phyloP scores from a whole-genome alignment of 2,888 invertebrate species.

The Ecliptopera silaceata region DNA sequence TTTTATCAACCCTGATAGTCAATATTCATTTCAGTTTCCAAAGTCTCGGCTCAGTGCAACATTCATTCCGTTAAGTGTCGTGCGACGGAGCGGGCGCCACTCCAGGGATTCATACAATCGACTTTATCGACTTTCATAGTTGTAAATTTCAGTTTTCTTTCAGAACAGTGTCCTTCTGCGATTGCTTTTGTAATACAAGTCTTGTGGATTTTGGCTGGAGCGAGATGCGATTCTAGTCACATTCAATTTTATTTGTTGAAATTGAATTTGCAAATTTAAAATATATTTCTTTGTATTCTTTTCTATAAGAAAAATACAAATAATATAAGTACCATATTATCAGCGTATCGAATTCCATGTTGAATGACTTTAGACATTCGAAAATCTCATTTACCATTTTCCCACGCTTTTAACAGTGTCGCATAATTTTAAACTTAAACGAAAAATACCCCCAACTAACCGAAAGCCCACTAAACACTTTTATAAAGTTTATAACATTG shows the following conservation, averaged over 20 bases:
- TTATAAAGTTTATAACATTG: too few relatives aligned
- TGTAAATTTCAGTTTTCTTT: slow-evolving; percentile 54
- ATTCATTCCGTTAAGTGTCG: slow-evolving; percentile 55
- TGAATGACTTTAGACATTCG: too few relatives aligned
- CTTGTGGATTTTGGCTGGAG: slow-evolving; percentile 11
- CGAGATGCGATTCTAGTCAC: slow-evolving; percentile 4
- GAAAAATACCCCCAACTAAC: too few relatives aligned
- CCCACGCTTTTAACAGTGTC: too few relatives aligned
- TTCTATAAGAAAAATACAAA: not conserved
- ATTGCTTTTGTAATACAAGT: slow-evolving; percentile 33
- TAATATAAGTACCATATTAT: too few relatives aligned
- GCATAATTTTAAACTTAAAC: too few relatives aligned
- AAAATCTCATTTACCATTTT: too few relatives aligned
- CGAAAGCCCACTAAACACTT: too few relatives aligned
- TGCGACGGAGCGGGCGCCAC: slow-evolving; percentile 39
- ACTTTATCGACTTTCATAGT: slow-evolving; percentile 52
- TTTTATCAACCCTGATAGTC: slow-evolving; percentile 15
- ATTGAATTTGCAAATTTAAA: slow-evolving; percentile 1
- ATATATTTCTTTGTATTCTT: not conserved
- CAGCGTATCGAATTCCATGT: too few relatives aligned
- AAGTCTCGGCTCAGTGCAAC: slow-evolving; percentile 45
- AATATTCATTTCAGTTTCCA: slow-evolving; percentile 47
- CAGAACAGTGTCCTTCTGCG: slow-evolving; percentile 28
- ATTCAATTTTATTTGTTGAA: slow-evolving; percentile 1
- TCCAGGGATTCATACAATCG: slow-evolving; percentile 55